These are phyloP conservation scores for Ormyrus rosae DNA, from an alignment of 2,888 invertebrate genomes.

Conservation along the genomic window DNA sequence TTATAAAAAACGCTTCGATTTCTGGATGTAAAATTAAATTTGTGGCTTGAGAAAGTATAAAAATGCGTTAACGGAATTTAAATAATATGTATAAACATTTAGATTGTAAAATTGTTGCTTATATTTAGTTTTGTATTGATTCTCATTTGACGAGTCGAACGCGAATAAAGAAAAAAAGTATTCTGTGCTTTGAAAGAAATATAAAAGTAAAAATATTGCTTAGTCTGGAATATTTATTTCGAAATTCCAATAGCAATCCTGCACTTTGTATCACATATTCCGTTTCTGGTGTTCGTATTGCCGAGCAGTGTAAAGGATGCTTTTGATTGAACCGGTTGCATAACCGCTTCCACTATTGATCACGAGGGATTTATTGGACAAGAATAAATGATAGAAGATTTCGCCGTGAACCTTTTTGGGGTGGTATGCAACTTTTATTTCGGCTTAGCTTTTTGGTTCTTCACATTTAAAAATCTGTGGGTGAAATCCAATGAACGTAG, in stretches of 20 bases:
- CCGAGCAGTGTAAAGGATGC: slow-evolving; percentile 26
- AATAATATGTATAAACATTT: no score
- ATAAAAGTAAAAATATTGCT: slow-evolving; percentile 15
- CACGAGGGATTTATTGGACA: slow-evolving; percentile 33
- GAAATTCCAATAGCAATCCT: slow-evolving; percentile 25
- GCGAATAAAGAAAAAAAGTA: not conserved
- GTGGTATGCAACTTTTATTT: not conserved
- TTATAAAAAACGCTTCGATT: no score
- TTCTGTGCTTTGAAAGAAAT: slow-evolving; percentile 9
- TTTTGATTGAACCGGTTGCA: slow-evolving; percentile 32
- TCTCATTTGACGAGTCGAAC: slow-evolving; percentile 6
- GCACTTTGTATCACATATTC: slow-evolving; percentile 28
- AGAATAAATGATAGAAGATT: slow-evolving; percentile 33
- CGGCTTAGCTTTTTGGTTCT: not conserved
- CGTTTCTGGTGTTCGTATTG: not conserved
- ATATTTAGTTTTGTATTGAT: not conserved
- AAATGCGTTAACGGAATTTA: no score
- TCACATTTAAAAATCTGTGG: no score
- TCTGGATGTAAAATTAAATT: no score
- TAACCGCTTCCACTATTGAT: slow-evolving; percentile 34
- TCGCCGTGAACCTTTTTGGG: not conserved
- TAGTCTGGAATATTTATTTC: slow-evolving; percentile 19
- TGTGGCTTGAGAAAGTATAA: no score
- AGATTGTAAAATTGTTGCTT: not conserved
- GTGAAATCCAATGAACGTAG: no score